Base-by-base conservation (phyloP, 2,888 invertebrate genomes). In the Acrobasis consociella region DNA sequence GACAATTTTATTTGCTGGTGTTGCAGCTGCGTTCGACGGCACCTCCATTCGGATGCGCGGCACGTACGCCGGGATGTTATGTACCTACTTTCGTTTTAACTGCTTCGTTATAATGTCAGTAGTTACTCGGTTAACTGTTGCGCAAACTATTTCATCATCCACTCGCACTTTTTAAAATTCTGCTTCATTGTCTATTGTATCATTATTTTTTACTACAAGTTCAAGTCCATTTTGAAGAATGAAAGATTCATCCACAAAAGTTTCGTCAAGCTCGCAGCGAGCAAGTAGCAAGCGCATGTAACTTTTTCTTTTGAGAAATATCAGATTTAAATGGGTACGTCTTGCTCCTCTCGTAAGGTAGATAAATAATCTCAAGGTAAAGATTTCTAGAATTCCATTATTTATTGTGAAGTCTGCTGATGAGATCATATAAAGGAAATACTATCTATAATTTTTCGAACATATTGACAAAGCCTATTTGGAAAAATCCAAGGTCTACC, bases 61-160 rank as follows among this genome's bases (percentile, higher is more conserved):
- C 68, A 63, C 69, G 61, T 63, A 56, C 31, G 50, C 67, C 69
- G 68, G 67, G 69, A 65, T 66, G 70, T 67, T 63, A 66, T 72
- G 73, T 68, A 77, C 46, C n/a, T 46, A 46, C 78, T 79, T 77
- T 80, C 76, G 72, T 70, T 77, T 78, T 75, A 75, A 69, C 68
- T 66, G 63, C 66, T 62, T 66, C 60, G 66, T 15, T 63, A 52
- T 62, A 63, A 62, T 60, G 64, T 55, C 55, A 62, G 62, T 62
- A 62, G 62, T 62, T 15, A 46, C 55, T 53, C 60, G 62, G 56
- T 56, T 62, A 60, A 50, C 42, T 15, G 64, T 69, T 69, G 51
- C 65, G 67, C 61, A 69, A 67, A 58, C 37, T 17, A 52, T 67
- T 67, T 64, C 67, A 62, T 65, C 68, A 67, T 62, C 38, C 17